Evolutionary conservation across 1,140 invertebrate genomes (phyloP), one percentile per base, ranked within the genome.

Genomic region (Hylyphantes graminicola): DNA sequence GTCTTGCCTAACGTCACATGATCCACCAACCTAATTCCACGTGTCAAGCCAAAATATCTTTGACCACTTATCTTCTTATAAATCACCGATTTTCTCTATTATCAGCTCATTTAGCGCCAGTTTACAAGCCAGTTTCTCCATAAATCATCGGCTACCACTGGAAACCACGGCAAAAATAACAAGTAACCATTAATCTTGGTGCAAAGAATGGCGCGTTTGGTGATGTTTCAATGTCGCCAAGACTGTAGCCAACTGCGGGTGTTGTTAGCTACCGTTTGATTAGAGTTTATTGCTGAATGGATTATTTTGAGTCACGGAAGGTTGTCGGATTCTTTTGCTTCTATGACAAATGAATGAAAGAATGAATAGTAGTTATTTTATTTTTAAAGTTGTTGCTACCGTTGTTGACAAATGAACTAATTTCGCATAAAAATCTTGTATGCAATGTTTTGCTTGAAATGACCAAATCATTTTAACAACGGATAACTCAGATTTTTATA

Each of bases 41-140:
- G 64, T 35, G n/a, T 17, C 1, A 68, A 53, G 50, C 21, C 35
- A 74, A 74, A 74, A 74, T 15, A 7, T 13, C 13, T n/a, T 12
- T 19, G 50, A 17, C 19, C 76, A 55, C 50, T 57, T 50, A 54
- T 11, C 17, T 53, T 4, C 13, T 51, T 55, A 78, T 67, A 78
- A 78, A 78, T 78, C 76, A 78, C 63, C 48, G 51, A 54, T 12
- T 51, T 12, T 17, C 17, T 19, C 8, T 64, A 67, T 78, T 65
- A 78, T 78, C 67, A 78, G 55, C 76, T 67, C 76, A 78, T 78
- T 78, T 48, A 15, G 61, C 61, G 76, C 67, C 76, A 67, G 48
- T 78, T 78, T 64, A 15, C 75, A 67, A 35, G 75, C 51, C 21
- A 15, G 48, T 19, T 51, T 0, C 11, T 51, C 17, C 76, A 78